Base-by-base conservation (phyloP, 1,140 invertebrate species). In the Bombus impatiens region DNA sequence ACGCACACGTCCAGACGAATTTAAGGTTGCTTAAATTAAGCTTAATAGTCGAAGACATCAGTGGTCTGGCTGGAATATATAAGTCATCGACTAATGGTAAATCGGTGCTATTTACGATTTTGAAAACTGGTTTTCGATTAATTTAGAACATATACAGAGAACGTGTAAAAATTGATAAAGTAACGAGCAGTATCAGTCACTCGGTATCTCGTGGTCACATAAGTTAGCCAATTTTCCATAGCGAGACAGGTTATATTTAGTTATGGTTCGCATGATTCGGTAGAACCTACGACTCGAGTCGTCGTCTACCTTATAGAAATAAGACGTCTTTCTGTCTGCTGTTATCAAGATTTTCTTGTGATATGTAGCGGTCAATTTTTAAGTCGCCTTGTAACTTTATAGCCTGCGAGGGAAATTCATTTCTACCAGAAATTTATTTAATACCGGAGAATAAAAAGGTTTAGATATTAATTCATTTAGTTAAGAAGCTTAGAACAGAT, bases 91-190 rank as follows among this genome's bases (percentile, higher is more conserved):
- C 67, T 75, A 76, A 76, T 67, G 57, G 72, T 35, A 32, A 53
- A 67, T 76, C 37, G 18, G n/a, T 76, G 5, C 57, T 82, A 18
- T 76, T 82, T 82, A 82, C 10, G 81, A 76, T 76, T 76, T 75
- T 42, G 53, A 75, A 57, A 82, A 74, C 80, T 82, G 57, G 37
- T 82, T 71, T 67, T 32, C 62, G n/a, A 32, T 67, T 12, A 22
- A 53, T 67, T 32, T 37, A 18, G 18, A 37, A 35, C 25, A 15
- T 6, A 18, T 2, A n/a, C 4, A 25, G 22, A 42, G 18, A 74
- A n/a, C 3, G 40, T 3, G 42, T 9, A 40, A 47, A 37, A 35
- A 13, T 40, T 32, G 70, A 42, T 40, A n/a, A 62, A 74, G 44
- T 62, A 37, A 25, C 35, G 47, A 40, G 28, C 72, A 15, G 28